These are phyloP conservation scores for Pseudomyrmex cubaensis DNA, from an alignment of 1,140 invertebrate genomes.

Conservation along the genomic window DNA sequence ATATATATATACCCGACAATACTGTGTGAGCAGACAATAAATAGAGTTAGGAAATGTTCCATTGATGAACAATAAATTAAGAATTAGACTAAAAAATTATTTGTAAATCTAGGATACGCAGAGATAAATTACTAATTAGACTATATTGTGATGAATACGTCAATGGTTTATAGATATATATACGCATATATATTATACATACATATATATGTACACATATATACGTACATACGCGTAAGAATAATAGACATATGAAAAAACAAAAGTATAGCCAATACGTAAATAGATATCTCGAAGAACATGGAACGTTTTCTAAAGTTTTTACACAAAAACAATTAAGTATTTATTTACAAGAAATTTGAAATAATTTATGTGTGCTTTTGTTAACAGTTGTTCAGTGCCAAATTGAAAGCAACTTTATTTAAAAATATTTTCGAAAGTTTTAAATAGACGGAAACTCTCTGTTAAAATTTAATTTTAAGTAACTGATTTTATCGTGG, in stretches of 20 bases:
- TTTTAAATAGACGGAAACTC: neutral
- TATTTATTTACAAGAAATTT: neutral
- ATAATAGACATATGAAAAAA: conserved; percentile 35
- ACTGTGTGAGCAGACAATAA: conserved; percentile 84
- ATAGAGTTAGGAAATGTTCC: conserved; percentile 80
- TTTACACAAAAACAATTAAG: conserved; percentile 4
- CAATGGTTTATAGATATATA: conserved; percentile 41
- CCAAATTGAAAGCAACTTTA: conserved; percentile 17
- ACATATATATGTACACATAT: neutral
- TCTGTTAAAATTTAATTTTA: neutral
- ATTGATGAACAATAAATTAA: conserved; percentile 79
- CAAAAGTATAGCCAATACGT: conserved; percentile 33
- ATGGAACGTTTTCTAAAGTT: conserved; percentile 21
- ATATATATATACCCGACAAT: conserved; percentile 80
- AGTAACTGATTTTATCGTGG: neutral
- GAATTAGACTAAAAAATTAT: conserved; percentile 48
- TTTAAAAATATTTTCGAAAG: neutral
- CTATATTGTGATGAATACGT: conserved; percentile 57
- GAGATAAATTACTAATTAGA: neutral
- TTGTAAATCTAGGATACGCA: conserved; percentile 44
- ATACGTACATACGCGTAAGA: conserved; percentile 8
- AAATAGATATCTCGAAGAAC: conserved; percentile 12
- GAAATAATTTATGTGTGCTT: no score
- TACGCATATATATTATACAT: conserved; percentile 6
- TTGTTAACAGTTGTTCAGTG: conserved; percentile 8